phyloP scores from a whole-genome alignment of 2,113 vertebrate genomes.

The Callospermophilus lateralis region DNA sequence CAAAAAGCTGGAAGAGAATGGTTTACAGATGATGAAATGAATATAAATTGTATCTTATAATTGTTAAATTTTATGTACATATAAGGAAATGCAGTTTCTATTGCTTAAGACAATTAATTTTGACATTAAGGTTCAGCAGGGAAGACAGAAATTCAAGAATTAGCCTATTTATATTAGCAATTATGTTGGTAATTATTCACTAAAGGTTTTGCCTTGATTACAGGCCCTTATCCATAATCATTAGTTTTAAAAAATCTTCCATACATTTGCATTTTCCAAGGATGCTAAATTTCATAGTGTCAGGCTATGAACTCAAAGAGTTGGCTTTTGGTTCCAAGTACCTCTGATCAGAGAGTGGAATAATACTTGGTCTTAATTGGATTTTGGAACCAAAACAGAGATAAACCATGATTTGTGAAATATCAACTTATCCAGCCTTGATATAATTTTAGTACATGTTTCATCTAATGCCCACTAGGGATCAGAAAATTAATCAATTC shows the following conservation, averaged over 20 bases:
- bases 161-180: slow-evolving; percentile 39
- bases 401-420: slow-evolving; percentile 38
- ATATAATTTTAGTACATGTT: background rate
- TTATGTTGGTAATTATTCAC: slow-evolving; percentile 53
- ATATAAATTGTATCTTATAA: background rate
- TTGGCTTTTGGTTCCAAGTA: slow-evolving; percentile 6
- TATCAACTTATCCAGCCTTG: background rate
- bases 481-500: slow-evolving; percentile 35
- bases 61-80: slow-evolving; percentile 34
- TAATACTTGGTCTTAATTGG: slow-evolving; percentile 12
- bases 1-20: background rate
- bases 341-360: background rate
- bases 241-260: slow-evolving; percentile 22
- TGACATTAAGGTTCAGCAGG: slow-evolving; percentile 54
- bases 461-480: background rate
- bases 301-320: background rate
- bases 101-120: slow-evolving; percentile 56
- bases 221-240: background rate
- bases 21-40: background rate
- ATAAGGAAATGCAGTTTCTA: slow-evolving; percentile 52
- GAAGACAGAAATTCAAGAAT: slow-evolving; percentile 57
- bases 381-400: slow-evolving; percentile 55
- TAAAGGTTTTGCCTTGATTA: slow-evolving; percentile 48
- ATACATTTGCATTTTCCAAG: slow-evolving; percentile 38
- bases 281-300: background rate